Base-by-base conservation (phyloP, 2,113 vertebrate species). In the Manacus vitellinus region DNA sequence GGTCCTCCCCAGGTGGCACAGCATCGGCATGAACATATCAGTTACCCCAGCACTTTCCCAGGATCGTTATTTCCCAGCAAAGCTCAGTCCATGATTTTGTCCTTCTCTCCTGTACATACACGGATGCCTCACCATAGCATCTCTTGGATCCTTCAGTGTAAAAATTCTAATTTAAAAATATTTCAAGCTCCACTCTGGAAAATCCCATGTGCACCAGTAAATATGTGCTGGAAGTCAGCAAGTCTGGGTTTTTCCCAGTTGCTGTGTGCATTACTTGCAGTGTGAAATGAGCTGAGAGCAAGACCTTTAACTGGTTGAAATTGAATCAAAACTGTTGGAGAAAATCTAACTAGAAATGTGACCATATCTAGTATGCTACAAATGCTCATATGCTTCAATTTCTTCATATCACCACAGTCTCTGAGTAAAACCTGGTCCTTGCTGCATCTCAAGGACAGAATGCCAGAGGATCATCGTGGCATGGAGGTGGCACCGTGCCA, bases 11-110 rank as follows among this genome's bases (percentile, higher is more conserved):
- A 55, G 52, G 56, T 71, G 22, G 24, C 56, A 35, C 2, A 0
- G 1, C 47, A 43, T 25, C 0, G 0, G 43, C 18, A 41, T 2
- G 4, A 89, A 35, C 10, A 8, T 1, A 0, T 16, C 14, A 3
- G 22, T 28, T 55, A 72, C 7, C 13, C 31, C 73, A 67, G 24
- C 24, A 22, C 30, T 58, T 75, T 74, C 25, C 14, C 49, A 72
- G 22, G 30, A 18, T 43, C 54, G 25, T 51, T 28, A 59, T 55
- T 68, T 59, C 23, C 71, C 33, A 43, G 62, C 8, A 84, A 85
- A 88, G 19, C 31, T 76, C 49, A 73, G 83, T 19, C 59, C 31
- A 46, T 4, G 10, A 12, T 56, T 91, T 83, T 76, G 12, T 68
- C 39, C 54, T 68, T 49, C 27, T 37, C 76, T 70, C 54, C 41